phyloP scores from a whole-genome alignment of 2,888 invertebrate genomes.

The Dynastes maya region DNA sequence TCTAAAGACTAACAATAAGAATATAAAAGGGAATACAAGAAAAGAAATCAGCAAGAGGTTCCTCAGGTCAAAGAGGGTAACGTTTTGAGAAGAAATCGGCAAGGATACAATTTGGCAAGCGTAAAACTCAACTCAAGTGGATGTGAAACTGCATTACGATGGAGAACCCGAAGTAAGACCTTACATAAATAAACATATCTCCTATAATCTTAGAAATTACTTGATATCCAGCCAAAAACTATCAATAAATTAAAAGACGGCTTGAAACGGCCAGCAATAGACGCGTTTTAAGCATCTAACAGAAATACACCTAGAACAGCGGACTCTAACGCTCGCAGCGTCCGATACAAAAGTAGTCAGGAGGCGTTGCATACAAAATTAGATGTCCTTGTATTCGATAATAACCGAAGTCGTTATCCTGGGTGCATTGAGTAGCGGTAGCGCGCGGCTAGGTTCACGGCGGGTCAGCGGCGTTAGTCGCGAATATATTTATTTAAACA shows the following conservation, averaged over 20 bases:
- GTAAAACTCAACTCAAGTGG: too few species aligned
- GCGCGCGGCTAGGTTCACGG: constrained; percentile 55
- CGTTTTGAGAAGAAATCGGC: too few species aligned
- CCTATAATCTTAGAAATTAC: constrained; percentile 10
- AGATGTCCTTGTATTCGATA: constrained; percentile 59
- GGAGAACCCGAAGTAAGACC: not conserved
- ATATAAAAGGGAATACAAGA: too few species aligned
- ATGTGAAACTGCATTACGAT: not conserved
- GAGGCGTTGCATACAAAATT: constrained; percentile 55
- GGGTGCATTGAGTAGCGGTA: constrained; percentile 43
- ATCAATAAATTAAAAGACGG: constrained; percentile 21
- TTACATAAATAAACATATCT: not conserved
- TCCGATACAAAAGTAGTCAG: constrained; percentile 44
- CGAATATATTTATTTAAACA: constrained; percentile 52
- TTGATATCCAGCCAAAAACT: constrained; percentile 7
- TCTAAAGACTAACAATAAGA: too few species aligned
- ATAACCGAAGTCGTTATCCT: constrained; percentile 54
- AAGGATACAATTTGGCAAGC: not conserved
- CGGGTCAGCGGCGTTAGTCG: constrained; percentile 56
- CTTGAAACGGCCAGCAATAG: not conserved
- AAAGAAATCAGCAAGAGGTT: too few species aligned
- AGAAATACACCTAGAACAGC: constrained; percentile 18
- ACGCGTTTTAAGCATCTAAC: constrained; percentile 1
- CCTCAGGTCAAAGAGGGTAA: too few species aligned
- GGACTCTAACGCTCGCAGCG: not conserved